Evolutionary conservation across 2,888 invertebrate species (phyloP).

Genomic region (Mongoloraphidia duomilia): DNA sequence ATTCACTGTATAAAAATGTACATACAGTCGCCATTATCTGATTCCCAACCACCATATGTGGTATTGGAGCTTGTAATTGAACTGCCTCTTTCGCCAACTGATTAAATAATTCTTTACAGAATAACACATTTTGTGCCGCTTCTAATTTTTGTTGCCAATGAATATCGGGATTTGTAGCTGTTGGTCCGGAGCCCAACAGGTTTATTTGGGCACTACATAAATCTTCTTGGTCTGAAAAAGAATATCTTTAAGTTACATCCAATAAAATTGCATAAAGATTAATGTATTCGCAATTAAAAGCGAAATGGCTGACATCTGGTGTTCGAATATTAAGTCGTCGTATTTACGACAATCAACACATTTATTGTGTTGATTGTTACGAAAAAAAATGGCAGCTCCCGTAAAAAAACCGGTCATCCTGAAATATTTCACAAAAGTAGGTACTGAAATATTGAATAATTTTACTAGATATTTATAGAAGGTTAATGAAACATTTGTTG

Average conservation of each 20-base stretch:
- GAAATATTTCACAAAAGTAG: too few species aligned
- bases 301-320: too few species aligned
- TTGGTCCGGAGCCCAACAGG: constrained; percentile 59
- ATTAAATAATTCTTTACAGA: constrained; percentile 92
- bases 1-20: constrained; percentile 8
- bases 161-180: constrained; percentile 55
- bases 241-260: neutral
- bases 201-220: constrained; percentile 72
- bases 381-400: too few species aligned
- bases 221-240: constrained; percentile 66
- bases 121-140: constrained; percentile 90
- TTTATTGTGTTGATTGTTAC: too few species aligned
- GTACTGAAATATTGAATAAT: too few species aligned
- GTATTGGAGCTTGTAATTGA: constrained; percentile 81
- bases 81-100: constrained; percentile 91
- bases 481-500: too few species aligned
- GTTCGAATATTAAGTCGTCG: too few species aligned
- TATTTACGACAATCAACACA: too few species aligned
- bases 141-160: constrained; percentile 96
- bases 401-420: too few species aligned
- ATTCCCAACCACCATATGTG: constrained; percentile 93
- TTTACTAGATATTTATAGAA: too few species aligned
- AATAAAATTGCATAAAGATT: neutral
- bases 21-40: constrained; percentile 87
- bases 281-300: too few species aligned